Conservation (phyloP, 2,888 invertebrate species). For the Leptinotarsa peninsularis region DNA sequence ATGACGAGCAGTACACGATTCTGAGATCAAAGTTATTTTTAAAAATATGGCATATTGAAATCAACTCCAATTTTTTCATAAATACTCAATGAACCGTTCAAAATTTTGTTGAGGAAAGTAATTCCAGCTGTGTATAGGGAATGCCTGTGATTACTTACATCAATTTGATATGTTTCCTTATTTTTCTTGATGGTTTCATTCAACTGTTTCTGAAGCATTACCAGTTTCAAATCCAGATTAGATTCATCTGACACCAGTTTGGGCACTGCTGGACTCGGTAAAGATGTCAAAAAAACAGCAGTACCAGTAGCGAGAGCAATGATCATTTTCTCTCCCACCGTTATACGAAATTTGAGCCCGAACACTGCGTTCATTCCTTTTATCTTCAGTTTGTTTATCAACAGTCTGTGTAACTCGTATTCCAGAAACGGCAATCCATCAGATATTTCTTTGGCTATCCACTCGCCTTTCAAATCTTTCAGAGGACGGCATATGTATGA, state of each 20-base stretch:
- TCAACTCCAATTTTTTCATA: too few relatives aligned
- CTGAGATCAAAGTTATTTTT: too few relatives aligned
- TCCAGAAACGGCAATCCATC: conserved; percentile 95
- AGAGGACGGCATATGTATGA: conserved; percentile 83
- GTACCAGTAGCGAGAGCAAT: conserved; percentile 91
- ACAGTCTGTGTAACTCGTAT: conserved; percentile 91
- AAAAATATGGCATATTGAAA: too few relatives aligned
- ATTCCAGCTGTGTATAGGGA: too few relatives aligned
- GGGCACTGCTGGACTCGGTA: conserved; percentile 82
- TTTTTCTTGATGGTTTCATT: conserved; percentile 79
- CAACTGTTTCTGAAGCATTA: conserved; percentile 77
- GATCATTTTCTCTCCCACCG: conserved; percentile 89
- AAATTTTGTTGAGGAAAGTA: too few relatives aligned
- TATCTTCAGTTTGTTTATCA: conserved; percentile 90
- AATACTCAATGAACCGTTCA: too few relatives aligned
- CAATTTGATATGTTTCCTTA: conserved; percentile 75
- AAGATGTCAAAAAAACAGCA: conserved; percentile 80
- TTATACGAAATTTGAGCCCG: conserved; percentile 77
- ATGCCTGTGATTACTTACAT: conserved; percentile 32
- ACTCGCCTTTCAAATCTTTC: conserved; percentile 83
- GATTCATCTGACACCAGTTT: conserved; percentile 77
- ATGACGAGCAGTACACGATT: too few relatives aligned
- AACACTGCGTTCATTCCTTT: conserved; percentile 96
- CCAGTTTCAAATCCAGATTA: conserved; percentile 74
- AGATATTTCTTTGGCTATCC: conserved; percentile 92